Conservation (phyloP, 2,797 vertebrate species). For the Rhabdophis nuchalis region DNA sequence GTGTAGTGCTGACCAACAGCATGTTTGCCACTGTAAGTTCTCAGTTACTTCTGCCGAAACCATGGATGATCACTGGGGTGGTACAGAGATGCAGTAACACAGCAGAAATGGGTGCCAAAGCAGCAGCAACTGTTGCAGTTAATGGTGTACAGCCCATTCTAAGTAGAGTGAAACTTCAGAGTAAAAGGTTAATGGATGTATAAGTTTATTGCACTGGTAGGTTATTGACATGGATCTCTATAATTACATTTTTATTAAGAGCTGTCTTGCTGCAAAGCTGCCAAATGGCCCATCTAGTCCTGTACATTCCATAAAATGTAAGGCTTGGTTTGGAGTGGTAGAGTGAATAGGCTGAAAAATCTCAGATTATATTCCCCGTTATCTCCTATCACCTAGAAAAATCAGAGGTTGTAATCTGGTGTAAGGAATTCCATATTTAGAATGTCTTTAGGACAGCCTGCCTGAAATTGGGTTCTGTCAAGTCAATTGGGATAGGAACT, state of each 20-base stretch:
- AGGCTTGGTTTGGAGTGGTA: too few species aligned
- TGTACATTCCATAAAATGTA: neutral
- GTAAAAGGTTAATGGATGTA: slow-evolving; percentile 38
- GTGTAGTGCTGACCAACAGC: neutral
- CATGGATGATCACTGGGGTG: slow-evolving; percentile 79
- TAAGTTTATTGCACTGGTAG: neutral
- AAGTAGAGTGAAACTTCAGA: slow-evolving; percentile 57
- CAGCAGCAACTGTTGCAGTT: slow-evolving; percentile 71
- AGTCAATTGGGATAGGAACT: neutral
- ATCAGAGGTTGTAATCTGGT: neutral
- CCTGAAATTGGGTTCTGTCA: neutral
- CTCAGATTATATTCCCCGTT: neutral
- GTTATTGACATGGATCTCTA: neutral
- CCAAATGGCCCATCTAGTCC: neutral
- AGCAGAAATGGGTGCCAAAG: slow-evolving; percentile 80
- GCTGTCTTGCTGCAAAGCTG: neutral
- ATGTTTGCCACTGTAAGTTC: slow-evolving; percentile 63
- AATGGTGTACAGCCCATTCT: slow-evolving; percentile 59
- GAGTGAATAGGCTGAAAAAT: neutral
- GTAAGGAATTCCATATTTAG: neutral
- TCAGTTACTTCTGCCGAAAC: slow-evolving; percentile 77
- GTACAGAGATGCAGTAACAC: slow-evolving; percentile 80
- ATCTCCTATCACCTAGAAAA: neutral
- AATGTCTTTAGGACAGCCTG: neutral
- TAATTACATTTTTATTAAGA: neutral